A percentile compares a stretch with the other conserved stretches of the same genome.
Conservation (phyloP, 2,113 vertebrate species). For the Rhinopomastus cyanomelas region DNA sequence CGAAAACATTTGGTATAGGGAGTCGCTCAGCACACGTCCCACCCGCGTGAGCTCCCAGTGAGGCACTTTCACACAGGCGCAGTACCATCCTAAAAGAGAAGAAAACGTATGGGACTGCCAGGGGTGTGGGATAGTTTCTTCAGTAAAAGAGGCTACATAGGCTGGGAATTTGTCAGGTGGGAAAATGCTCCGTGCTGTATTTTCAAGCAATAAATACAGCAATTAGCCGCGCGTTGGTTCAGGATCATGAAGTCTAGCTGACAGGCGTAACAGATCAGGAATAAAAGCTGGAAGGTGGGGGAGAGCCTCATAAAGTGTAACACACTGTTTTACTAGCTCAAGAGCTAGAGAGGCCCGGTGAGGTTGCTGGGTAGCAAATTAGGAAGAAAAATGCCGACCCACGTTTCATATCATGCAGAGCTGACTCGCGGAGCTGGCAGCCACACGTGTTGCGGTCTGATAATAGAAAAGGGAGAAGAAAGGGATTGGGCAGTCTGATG, state of each 20-base stretch:
- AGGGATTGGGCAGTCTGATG: not conserved
- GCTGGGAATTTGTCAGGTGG: not conserved
- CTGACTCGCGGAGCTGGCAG: not conserved
- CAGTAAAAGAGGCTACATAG: not conserved
- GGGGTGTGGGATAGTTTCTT: not conserved
- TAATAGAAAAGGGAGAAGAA: not conserved
- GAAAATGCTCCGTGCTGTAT: not conserved
- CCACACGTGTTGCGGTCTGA: not conserved
- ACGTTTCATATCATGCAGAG: not conserved
- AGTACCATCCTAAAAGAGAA: not conserved
- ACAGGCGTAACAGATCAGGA: not conserved
- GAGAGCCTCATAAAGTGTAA: not conserved
- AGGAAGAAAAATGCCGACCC: not conserved
- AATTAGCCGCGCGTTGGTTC: not conserved
- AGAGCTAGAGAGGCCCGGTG: not conserved
- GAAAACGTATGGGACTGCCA: not conserved
- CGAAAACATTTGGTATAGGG: not conserved
- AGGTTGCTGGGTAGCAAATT: not conserved
- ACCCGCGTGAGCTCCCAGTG: not conserved
- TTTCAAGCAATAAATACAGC: not conserved
- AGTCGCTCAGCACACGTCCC: rapidly evolving
- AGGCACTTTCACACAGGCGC: not conserved
- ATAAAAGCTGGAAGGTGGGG: not conserved
- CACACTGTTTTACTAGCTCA: not conserved
- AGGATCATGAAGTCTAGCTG: not conserved